phyloP scores from a whole-genome alignment of 2,888 invertebrate genomes.

The Mantis religiosa region DNA sequence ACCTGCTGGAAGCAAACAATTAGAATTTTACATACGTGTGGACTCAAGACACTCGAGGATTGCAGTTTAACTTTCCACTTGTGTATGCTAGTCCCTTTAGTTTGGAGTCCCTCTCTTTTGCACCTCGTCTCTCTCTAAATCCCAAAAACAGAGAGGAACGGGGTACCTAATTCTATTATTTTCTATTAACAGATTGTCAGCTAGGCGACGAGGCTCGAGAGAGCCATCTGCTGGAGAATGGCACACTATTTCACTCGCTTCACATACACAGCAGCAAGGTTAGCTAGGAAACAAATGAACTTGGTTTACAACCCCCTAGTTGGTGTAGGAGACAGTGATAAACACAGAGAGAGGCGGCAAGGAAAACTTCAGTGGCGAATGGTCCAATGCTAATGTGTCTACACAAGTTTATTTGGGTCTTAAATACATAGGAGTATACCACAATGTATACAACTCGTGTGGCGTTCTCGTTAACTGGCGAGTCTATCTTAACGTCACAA shows the following conservation, averaged over 20 bases:
- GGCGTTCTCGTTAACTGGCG: too few species aligned
- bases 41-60: too few species aligned
- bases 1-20: too few species aligned
- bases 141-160: constrained; percentile 16
- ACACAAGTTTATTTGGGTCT: neutral
- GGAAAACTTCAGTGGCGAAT: neutral
- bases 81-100: neutral
- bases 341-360: neutral
- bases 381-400: neutral
- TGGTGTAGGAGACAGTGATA: neutral
- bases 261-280: neutral
- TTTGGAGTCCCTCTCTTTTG: neutral
- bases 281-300: constrained; percentile 25
- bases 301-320: constrained; percentile 22
- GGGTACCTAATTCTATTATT: constrained; percentile 34
- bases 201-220: constrained; percentile 27
- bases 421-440: neutral
- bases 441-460: too few species aligned
- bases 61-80: neutral
- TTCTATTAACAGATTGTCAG: constrained; percentile 34
- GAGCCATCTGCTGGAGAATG: constrained; percentile 27
- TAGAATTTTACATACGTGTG: too few species aligned
- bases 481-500: too few species aligned
- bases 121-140: constrained; percentile 15
- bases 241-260: constrained; percentile 27